Conservation (phyloP, 2,113 vertebrate species). For the Penelope pileata region DNA sequence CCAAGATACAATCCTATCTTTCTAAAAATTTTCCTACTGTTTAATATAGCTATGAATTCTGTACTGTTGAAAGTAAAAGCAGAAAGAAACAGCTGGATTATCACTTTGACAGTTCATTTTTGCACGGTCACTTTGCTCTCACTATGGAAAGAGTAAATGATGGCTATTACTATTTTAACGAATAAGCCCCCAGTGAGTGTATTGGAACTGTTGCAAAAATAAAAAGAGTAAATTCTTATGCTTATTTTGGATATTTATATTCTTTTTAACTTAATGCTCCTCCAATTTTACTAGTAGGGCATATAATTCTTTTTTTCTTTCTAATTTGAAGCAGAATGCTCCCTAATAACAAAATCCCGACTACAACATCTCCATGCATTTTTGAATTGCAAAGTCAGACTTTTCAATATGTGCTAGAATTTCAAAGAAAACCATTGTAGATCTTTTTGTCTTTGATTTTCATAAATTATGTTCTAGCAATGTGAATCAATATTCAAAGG, state of each 20-base stretch:
- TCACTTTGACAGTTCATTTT: neutral
- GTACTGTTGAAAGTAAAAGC: neutral
- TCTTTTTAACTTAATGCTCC: neutral
- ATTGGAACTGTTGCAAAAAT: constrained; percentile 1
- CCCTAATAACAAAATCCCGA: neutral
- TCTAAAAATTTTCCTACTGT: constrained; percentile 14
- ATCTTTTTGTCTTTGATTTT: neutral
- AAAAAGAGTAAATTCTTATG: neutral
- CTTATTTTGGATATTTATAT: neutral
- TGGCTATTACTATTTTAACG: neutral
- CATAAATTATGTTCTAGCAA: neutral
- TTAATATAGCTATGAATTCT: constrained; percentile 24
- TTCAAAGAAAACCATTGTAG: neutral
- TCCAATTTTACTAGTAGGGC: neutral
- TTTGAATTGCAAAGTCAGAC: neutral
- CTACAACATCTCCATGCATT: neutral
- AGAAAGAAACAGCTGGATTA: neutral
- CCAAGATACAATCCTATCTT: neutral
- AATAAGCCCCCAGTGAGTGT: neutral
- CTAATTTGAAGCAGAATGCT: neutral
- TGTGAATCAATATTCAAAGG: neutral
- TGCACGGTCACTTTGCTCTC: neutral
- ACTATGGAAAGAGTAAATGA: neutral
- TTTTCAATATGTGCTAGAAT: neutral
- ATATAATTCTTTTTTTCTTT: neutral